These are phyloP conservation scores for Mallotus villosus DNA, from an alignment of 2,797 vertebrate genomes.

Conservation along the genomic window DNA sequence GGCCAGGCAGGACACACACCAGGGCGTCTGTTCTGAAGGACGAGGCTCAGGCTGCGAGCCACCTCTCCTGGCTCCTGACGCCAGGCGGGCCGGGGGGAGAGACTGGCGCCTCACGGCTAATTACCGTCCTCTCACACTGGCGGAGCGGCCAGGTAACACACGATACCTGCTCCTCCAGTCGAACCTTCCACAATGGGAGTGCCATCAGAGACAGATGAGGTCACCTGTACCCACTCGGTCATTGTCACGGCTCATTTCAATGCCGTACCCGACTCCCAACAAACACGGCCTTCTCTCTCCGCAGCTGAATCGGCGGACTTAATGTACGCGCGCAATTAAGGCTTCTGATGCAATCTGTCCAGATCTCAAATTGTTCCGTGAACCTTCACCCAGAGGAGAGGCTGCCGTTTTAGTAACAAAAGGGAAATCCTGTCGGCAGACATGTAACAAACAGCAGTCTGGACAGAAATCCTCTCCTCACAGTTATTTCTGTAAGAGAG, in stretches of 20 bases:
- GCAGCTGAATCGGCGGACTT: not conserved
- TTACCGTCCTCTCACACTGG: constrained; percentile 62
- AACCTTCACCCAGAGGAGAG: not conserved
- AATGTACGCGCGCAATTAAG: not conserved
- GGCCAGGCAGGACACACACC: constrained; percentile 50
- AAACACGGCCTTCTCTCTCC: not conserved
- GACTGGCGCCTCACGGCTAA: constrained; percentile 65
- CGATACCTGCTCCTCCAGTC: constrained; percentile 40
- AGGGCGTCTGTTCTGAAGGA: constrained; percentile 7
- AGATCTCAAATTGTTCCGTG: not conserved
- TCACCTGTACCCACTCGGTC: not conserved
- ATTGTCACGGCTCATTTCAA: not conserved
- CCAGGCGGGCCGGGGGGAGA: constrained; percentile 42
- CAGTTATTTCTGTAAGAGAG: not conserved
- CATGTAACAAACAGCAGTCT: not conserved
- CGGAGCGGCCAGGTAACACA: constrained; percentile 65
- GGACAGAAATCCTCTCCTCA: too few relatives aligned
- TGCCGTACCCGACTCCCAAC: not conserved
- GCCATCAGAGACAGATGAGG: not conserved
- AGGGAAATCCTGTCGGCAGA: not conserved
- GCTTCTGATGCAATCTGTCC: too few relatives aligned
- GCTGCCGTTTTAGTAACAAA: not conserved
- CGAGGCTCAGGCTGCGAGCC: constrained; percentile 63
- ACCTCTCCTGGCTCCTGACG: constrained; percentile 61
- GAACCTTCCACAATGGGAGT: not conserved